phyloP scores from a whole-genome alignment of 2,888 invertebrate genomes.

The Candidula unifasciata region DNA sequence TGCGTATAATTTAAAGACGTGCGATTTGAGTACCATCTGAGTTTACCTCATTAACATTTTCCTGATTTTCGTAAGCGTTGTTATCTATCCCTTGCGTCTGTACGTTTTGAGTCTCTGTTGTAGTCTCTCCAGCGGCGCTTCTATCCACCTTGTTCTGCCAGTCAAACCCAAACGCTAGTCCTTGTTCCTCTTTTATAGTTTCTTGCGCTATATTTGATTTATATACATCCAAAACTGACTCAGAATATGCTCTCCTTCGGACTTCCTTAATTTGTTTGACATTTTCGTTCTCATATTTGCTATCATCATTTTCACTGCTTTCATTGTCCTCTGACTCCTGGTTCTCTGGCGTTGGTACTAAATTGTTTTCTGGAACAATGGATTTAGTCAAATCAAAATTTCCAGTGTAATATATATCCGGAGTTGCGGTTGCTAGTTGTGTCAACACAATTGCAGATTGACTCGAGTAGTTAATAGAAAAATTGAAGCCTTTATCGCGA shows the following conservation, averaged over 20 bases:
- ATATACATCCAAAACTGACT: not conserved
- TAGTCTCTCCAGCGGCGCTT: too few species aligned
- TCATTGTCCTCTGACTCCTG: not conserved
- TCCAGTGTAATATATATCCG: not conserved
- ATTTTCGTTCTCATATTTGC: not conserved
- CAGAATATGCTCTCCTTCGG: not conserved
- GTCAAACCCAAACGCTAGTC: too few species aligned
- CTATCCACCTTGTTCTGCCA: too few species aligned
- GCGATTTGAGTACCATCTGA: too few species aligned
- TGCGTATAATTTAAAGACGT: too few species aligned
- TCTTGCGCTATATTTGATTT: not conserved
- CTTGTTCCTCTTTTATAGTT: not conserved
- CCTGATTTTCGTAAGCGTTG: not conserved
- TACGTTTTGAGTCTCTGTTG: too few species aligned
- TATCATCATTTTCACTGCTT: not conserved
- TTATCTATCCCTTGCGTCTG: not conserved
- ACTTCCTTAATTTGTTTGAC: too few species aligned
- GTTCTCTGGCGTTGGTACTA: not conserved
- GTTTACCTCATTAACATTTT: not conserved
- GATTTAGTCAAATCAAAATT: not conserved
- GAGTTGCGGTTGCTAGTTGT: not conserved
- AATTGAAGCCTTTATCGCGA: not conserved
- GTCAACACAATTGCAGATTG: not conserved
- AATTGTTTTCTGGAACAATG: not conserved
- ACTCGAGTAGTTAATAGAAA: not conserved